Conservation (phyloP, 2,797 vertebrate genomes). For the Coreius guichenoti region DNA sequence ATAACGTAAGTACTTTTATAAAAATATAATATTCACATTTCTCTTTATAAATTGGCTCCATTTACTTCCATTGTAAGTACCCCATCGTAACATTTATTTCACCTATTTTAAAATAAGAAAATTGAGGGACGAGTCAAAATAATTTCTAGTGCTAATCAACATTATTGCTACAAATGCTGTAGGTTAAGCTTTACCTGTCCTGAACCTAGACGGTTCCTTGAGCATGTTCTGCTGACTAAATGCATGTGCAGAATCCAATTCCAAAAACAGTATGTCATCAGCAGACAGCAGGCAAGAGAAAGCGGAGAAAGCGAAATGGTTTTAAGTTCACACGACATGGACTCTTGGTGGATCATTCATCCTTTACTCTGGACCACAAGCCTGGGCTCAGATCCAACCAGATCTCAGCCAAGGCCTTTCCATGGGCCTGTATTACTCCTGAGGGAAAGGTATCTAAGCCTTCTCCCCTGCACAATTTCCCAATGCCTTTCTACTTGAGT, state of each 20-base stretch:
- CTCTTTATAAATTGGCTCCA: neutral
- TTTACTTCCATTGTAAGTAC: neutral
- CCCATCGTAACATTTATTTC: neutral
- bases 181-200: neutral
- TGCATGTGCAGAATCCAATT: constrained; percentile 9
- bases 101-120: neutral
- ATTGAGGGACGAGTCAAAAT: neutral
- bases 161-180: neutral
- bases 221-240: constrained; percentile 10
- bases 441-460: constrained; percentile 52
- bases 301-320: constrained; percentile 34
- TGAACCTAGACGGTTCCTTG: neutral
- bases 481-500: constrained; percentile 52
- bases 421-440: constrained; percentile 42
- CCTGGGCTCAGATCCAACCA: constrained; percentile 54
- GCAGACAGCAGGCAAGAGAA: constrained; percentile 31
- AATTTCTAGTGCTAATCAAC: neutral
- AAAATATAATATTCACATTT: neutral
- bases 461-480: constrained; percentile 43
- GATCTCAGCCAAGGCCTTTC: constrained; percentile 47
- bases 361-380: constrained; percentile 58
- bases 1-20: neutral
- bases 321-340: constrained; percentile 57
- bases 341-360: constrained; percentile 57
- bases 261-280: constrained; percentile 26